Percentiles rank a stretch among this genome's conserved stretches.
Conservation (phyloP, 2,797 vertebrate genomes). For the Crotalus adamanteus region DNA sequence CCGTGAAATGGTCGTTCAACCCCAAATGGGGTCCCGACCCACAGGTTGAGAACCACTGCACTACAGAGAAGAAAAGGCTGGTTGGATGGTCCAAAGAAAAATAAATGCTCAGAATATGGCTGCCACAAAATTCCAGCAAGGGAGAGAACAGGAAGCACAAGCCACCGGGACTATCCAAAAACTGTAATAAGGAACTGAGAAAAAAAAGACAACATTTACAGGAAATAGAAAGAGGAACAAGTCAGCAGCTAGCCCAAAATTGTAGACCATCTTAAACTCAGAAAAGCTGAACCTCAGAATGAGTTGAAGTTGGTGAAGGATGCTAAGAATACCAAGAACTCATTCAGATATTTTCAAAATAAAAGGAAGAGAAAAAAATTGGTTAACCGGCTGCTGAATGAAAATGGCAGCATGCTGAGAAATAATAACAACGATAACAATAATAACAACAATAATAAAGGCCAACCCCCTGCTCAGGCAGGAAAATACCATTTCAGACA, state of each 20-base stretch:
- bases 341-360: background rate
- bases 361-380: background rate
- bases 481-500: background rate
- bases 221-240: background rate
- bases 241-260: background rate
- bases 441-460: too few relatives aligned
- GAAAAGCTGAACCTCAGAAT: background rate
- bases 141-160: background rate
- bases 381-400: background rate
- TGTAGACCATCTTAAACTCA: background rate
- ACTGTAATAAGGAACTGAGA: background rate
- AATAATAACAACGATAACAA: too few relatives aligned
- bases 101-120: background rate
- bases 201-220: background rate
- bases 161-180: background rate
- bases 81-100: background rate
- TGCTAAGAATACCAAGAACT: background rate
- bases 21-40: too few relatives aligned
- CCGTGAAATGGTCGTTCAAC: too few relatives aligned
- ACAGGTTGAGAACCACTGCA: background rate
- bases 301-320: background rate
- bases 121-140: background rate
- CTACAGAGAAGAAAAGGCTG: background rate
- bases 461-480: too few relatives aligned
- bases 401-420: background rate